Evolutionary conservation across 92 coral and sea anemone species (phyloP).

Genomic region (Blastomussa wellsi): DNA sequence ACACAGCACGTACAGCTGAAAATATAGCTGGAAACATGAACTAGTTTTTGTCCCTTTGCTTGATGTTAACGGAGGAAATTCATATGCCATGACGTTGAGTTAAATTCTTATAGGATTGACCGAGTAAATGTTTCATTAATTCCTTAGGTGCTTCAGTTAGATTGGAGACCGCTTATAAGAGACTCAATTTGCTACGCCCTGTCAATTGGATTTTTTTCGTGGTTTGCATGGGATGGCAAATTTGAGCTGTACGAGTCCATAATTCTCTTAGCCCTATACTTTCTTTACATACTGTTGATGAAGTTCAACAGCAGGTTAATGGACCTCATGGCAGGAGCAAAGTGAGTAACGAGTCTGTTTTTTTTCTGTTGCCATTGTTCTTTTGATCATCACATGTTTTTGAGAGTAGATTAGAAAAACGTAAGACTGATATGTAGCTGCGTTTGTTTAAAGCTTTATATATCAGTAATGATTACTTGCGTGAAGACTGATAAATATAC

Average conservation of each 20-base stretch:
- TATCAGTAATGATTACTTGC: too few relatives aligned
- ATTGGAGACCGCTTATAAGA: slow-evolving; percentile 96
- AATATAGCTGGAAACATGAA: too few relatives aligned
- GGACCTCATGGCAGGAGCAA: slow-evolving; percentile 77
- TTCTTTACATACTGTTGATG: slow-evolving; percentile 88
- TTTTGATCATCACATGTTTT: too few relatives aligned
- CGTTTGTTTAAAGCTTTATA: not conserved
- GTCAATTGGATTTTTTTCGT: slow-evolving; percentile 80
- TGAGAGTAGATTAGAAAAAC: not conserved
- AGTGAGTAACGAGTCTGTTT: slow-evolving; percentile 61
- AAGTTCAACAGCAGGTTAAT: slow-evolving; percentile 87
- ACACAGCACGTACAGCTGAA: too few relatives aligned
- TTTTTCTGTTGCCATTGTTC: not conserved
- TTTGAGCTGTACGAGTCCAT: slow-evolving; percentile 88
- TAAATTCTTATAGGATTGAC: not conserved
- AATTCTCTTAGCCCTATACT: slow-evolving; percentile 76
- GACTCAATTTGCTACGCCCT: slow-evolving; percentile 92
- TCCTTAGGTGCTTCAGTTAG: slow-evolving; percentile 81
- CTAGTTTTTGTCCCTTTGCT: not conserved
- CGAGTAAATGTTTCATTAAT: not conserved
- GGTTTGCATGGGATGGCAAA: slow-evolving; percentile 96
- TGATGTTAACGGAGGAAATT: not conserved
- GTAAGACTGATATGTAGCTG: not conserved
- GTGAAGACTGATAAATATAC: not conserved
- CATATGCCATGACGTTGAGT: not conserved